A percentile compares a stretch with the other conserved stretches of the same genome.
Evolutionary conservation across 2,888 invertebrate species (phyloP).

Genomic region (Drosophila putrida): DNA sequence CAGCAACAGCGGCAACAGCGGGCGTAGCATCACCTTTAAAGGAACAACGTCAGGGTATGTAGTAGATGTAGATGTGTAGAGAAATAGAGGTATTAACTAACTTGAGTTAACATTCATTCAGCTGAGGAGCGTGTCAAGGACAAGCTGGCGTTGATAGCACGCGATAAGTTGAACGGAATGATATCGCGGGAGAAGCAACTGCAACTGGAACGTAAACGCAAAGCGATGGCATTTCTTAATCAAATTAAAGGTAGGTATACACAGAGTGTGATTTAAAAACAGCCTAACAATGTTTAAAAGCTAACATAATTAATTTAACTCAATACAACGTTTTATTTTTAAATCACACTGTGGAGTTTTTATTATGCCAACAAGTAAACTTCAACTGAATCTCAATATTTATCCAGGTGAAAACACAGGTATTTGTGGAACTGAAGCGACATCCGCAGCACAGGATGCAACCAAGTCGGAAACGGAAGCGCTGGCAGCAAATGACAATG

Average conservation of each 20-base stretch:
- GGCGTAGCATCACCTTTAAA: constrained; percentile 31
- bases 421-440: constrained; percentile 16
- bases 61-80: not conserved
- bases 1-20: constrained; percentile 20
- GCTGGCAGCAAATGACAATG: constrained; percentile 34
- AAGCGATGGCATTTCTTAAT: constrained; percentile 92
- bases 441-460: constrained; percentile 1
- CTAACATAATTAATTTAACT: no score
- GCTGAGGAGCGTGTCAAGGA: constrained; percentile 88
- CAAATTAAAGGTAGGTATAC: constrained; percentile 84
- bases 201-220: constrained; percentile 91
- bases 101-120: constrained; percentile 43
- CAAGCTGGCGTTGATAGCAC: constrained; percentile 87
- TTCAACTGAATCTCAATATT: not conserved
- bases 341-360: no score
- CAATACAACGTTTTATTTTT: no score
- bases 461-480: constrained; percentile 13
- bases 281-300: no score
- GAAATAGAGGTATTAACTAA: not conserved
- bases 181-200: constrained; percentile 87
- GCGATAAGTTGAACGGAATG: constrained; percentile 87
- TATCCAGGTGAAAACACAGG: constrained; percentile 53
- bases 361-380: no score
- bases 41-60: constrained; percentile 68
- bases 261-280: no score